These are phyloP conservation scores for Brachyopa scutellaris DNA, from an alignment of 2,888 invertebrate species.

Conservation along the genomic window DNA sequence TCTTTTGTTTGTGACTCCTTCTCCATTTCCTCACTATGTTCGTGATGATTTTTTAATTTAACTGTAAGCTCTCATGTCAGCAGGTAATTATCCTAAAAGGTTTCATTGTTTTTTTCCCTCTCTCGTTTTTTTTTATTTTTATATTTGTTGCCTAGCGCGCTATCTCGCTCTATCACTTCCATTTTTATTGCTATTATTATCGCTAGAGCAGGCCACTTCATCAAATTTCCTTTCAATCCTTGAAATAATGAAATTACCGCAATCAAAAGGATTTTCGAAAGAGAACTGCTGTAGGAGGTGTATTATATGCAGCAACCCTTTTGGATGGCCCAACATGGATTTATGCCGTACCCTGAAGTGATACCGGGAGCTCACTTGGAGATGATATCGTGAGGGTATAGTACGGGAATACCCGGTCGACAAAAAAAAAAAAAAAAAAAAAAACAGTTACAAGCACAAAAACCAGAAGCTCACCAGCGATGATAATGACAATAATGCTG, in stretches of 20 bases:
- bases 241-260: conserved; percentile 68
- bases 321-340: conserved; percentile 7
- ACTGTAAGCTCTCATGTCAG: conserved; percentile 69
- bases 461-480: conserved; percentile 39
- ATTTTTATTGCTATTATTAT: conserved; percentile 40
- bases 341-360: conserved; percentile 24
- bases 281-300: not conserved
- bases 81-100: conserved; percentile 71
- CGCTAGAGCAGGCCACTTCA: conserved; percentile 59
- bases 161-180: conserved; percentile 5
- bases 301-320: conserved; percentile 2
- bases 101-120: conserved; percentile 59
- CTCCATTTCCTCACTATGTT: conserved; percentile 25
- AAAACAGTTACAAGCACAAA: conserved; percentile 46
- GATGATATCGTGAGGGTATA: conserved; percentile 41
- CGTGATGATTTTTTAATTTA: conserved; percentile 70
- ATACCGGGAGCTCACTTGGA: conserved; percentile 41
- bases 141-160: conserved; percentile 6
- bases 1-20: conserved; percentile 24
- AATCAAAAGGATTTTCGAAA: conserved; percentile 52
- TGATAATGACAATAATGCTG: conserved; percentile 69
- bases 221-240: conserved; percentile 68
- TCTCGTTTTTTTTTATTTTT: no score
- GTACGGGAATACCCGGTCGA: not conserved
- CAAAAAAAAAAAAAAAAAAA: conserved; percentile 12